These are phyloP conservation scores for Thymallus thymallus DNA, from an alignment of 2,113 vertebrate species.

Conservation along the genomic window DNA sequence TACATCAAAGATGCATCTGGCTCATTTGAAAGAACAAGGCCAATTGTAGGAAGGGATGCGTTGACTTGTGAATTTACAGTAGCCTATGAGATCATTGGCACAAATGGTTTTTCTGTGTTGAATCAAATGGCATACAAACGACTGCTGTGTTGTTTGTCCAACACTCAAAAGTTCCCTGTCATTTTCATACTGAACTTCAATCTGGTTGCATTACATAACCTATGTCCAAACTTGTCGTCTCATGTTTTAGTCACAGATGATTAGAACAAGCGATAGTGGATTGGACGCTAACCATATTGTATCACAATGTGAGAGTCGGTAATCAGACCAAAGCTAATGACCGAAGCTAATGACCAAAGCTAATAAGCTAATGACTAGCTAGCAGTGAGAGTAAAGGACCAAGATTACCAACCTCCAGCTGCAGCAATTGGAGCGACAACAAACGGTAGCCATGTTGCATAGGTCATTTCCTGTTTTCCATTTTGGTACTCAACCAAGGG, in stretches of 20 bases:
- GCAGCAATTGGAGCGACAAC: neutral
- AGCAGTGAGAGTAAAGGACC: neutral
- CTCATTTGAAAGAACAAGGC: neutral
- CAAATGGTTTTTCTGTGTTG: neutral
- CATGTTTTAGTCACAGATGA: neutral
- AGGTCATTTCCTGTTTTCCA: conserved; percentile 6
- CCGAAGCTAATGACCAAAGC: neutral
- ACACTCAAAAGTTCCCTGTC: neutral
- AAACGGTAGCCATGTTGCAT: neutral
- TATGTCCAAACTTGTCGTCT: neutral
- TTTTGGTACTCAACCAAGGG: neutral
- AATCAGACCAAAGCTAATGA: conserved; percentile 4
- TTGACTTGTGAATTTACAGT: neutral
- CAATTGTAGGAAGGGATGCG: neutral
- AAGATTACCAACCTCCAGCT: neutral
- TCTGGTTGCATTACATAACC: neutral
- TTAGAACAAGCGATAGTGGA: neutral
- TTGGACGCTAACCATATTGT: neutral
- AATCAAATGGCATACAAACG: neutral
- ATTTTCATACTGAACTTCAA: neutral
- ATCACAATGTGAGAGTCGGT: neutral
- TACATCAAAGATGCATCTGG: neutral
- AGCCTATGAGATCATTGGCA: neutral
- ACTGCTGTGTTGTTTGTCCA: neutral
- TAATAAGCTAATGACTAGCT: neutral